Evolutionary conservation across 2,888 invertebrate species (phyloP).

Genomic region (Ormyrus labotus): DNA sequence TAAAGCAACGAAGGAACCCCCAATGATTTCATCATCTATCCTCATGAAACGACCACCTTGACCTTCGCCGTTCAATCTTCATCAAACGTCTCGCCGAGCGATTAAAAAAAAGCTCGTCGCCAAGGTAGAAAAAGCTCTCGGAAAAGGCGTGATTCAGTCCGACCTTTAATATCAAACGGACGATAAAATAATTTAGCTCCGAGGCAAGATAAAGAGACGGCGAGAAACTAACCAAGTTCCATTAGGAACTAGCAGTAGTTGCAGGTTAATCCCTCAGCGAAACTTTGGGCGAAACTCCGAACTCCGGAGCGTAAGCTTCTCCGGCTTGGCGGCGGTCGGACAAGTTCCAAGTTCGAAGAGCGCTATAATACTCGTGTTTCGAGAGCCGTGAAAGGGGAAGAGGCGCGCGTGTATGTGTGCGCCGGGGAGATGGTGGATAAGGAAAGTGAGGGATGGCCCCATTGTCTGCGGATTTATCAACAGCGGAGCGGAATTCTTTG

Average conservation of each 20-base stretch:
- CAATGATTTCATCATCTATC: no score
- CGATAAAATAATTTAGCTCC: conserved; percentile 26
- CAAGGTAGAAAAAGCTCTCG: no score
- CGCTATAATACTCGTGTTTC: conserved; percentile 31
- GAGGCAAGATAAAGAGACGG: not conserved
- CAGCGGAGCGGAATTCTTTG: not conserved
- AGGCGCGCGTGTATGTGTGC: not conserved
- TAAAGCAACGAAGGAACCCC: no score
- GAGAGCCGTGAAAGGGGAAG: not conserved
- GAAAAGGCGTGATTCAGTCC: no score
- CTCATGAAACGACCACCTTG: no score
- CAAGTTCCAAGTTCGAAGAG: conserved; percentile 30
- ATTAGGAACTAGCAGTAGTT: conserved; percentile 62
- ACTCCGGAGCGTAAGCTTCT: not conserved
- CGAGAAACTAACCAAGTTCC: conserved; percentile 62
- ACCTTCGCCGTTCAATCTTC: no score
- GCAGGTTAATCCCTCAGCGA: conserved; percentile 65
- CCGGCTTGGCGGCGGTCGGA: not conserved
- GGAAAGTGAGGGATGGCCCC: conserved; percentile 18
- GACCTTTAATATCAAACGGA: no score
- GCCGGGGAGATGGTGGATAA: not conserved
- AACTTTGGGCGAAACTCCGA: conserved; percentile 58
- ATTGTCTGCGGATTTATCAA: conserved; percentile 39
- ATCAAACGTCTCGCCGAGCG: no score
- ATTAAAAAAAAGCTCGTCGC: no score